A percentile compares a stretch with the other conserved stretches of the same genome.
phyloP scores from a whole-genome alignment of 2,113 vertebrate genomes.

The Dasyprocta punctata region DNA sequence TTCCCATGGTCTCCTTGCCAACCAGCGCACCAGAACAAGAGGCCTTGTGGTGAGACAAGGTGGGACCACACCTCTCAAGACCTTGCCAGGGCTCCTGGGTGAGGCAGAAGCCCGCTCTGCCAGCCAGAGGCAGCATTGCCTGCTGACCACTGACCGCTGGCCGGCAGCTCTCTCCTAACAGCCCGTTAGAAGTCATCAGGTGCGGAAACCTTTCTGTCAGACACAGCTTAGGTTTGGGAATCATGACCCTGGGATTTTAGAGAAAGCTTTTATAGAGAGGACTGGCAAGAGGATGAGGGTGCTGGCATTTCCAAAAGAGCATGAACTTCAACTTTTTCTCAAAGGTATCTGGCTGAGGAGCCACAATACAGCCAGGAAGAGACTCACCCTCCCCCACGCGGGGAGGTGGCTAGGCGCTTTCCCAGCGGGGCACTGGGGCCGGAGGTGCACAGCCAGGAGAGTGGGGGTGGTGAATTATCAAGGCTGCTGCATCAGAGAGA shows the following conservation, averaged over 20 bases:
- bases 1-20: background rate
- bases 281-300: conserved; percentile 39
- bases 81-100: background rate
- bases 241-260: conserved; percentile 22
- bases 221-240: conserved; percentile 27
- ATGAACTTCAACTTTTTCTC: conserved; percentile 15
- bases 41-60: background rate
- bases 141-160: background rate
- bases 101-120: rapidly evolving
- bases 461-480: rapidly evolving
- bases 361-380: conserved; percentile 40
- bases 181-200: background rate
- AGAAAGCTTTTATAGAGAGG: conserved; percentile 31
- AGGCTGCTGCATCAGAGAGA: background rate
- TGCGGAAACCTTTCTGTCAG: conserved; percentile 6
- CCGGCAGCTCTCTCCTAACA: background rate
- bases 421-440: too few relatives aligned
- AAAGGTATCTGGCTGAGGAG: background rate
- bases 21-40: background rate
- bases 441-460: background rate
- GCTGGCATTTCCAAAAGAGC: conserved; percentile 16
- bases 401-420: background rate
- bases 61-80: background rate
- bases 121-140: background rate
- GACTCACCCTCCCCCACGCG: background rate